A percentile compares a stretch with the other conserved stretches of the same genome.
phyloP scores from a whole-genome alignment of 2,113 vertebrate genomes.

The Eretmochelys imbricata region DNA sequence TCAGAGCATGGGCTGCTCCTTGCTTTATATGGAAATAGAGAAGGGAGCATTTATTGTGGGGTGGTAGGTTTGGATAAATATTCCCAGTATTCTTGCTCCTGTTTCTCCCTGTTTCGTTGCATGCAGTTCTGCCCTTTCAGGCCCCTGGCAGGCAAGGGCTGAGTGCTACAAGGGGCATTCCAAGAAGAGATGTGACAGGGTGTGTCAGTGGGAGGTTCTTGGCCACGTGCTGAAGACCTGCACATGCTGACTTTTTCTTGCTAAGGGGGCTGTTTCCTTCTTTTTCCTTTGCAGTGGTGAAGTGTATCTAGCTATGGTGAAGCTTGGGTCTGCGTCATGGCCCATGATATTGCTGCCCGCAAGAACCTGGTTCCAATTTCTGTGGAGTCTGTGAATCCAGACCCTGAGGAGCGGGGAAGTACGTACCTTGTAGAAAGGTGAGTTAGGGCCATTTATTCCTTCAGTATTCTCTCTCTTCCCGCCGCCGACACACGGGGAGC shows the following conservation, averaged over 20 bases:
- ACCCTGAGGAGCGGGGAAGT: background rate
- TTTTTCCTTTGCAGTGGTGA: background rate
- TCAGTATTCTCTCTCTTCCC: background rate
- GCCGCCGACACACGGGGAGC: no score
- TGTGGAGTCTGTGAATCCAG: background rate
- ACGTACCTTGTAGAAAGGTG: background rate
- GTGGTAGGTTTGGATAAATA: background rate
- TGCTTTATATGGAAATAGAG: background rate
- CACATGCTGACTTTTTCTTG: fast-evolving
- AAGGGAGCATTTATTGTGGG: background rate
- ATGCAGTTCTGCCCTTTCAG: fast-evolving
- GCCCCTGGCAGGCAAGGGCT: background rate
- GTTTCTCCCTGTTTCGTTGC: background rate
- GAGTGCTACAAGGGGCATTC: background rate
- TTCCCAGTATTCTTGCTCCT: fast-evolving
- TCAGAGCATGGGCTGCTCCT: background rate
- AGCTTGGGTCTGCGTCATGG: fast-evolving
- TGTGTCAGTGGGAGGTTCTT: background rate
- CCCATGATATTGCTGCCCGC: fast-evolving
- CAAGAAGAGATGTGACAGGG: background rate
- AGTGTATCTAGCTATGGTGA: background rate
- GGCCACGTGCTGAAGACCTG: fast-evolving
- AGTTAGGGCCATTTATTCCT: background rate
- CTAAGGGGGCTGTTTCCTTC: background rate
- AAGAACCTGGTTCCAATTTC: background rate